Percentiles rank a stretch among this genome's conserved stretches.
Evolutionary conservation across 1,140 invertebrate species (phyloP).

Genomic region (Bicyclus anynana): DNA sequence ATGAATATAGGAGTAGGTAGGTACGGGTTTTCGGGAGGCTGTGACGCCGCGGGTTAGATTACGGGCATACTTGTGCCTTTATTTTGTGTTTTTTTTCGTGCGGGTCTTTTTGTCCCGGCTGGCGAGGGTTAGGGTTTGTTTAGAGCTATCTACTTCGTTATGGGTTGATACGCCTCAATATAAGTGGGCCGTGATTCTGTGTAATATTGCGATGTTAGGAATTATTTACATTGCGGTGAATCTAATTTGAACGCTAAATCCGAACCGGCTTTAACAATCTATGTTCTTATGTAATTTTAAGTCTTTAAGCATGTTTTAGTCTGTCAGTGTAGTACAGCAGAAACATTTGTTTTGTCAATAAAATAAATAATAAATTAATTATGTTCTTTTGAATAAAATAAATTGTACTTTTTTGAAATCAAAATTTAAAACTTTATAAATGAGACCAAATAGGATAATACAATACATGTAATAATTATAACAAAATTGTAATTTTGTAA

Average conservation of each 20-base stretch:
- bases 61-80: constrained; percentile 64
- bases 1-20: constrained; percentile 72
- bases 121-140: constrained; percentile 36
- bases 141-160: constrained; percentile 34
- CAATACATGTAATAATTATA: too few relatives aligned
- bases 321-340: too few relatives aligned
- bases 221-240: neutral
- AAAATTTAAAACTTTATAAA: too few relatives aligned
- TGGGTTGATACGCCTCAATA: constrained; percentile 21
- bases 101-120: constrained; percentile 29
- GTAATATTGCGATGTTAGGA: neutral
- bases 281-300: too few relatives aligned
- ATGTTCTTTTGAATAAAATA: too few relatives aligned
- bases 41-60: constrained; percentile 62
- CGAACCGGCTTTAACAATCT: neutral
- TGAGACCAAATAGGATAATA: too few relatives aligned
- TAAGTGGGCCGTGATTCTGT: constrained; percentile 8
- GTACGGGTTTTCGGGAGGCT: constrained; percentile 64
- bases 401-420: too few relatives aligned
- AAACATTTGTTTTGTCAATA: too few relatives aligned
- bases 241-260: neutral
- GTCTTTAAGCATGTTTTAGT: too few relatives aligned
- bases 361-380: too few relatives aligned
- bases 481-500: too few relatives aligned
- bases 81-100: constrained; percentile 53